Base-by-base conservation (phyloP, 2,888 invertebrate genomes). In the Drosophila atroscutellata region DNA sequence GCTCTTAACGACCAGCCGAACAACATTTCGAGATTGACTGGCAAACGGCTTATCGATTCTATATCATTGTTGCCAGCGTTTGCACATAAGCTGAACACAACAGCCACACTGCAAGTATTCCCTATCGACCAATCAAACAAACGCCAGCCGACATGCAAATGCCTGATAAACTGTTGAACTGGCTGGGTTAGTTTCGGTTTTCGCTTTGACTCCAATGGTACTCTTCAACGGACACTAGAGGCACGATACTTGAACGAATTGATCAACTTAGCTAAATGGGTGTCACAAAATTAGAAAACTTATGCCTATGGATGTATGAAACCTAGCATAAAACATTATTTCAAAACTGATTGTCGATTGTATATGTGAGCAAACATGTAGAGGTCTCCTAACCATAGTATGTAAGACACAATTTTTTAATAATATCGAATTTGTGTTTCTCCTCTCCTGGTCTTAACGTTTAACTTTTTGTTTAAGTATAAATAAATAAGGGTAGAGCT, bases 141-240 rank as follows among this genome's bases (percentile, higher is more conserved):
- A 51, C 52, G 82, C 68, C 70, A 85, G 70, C 63, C 65, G 75
- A 82, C 75, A 89, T 76, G 88, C 85, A 77, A 87, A 87, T 78
- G 68, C 51, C 65, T 51, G 51, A 59, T 71, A 83, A 84, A 77
- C 73, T 80, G 77, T 70, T 81, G 69, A 80, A 69, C 57, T 49
- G 62, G 59, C 18, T 26, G 26, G 55, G 8, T 83, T 79, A 71
- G 62, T 51, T 57, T 72, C 11, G 24, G 30, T 15, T 18, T 30
- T 26, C 37, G 30, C 26, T 15, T 54, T 57, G 36, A 56, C 55
- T 50, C 20, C 20, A 45, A 15, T 20, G 13, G 20, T 45, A 26
- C 18, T 9, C 20, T 39, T 20, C 15, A 37, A 49, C 37, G 36
- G 55, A 39, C 42, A 36, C 11, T 39, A 15, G 26, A 37, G 24